Percentiles rank a stretch among this genome's conserved stretches.
Evolutionary conservation across 2,888 invertebrate species (phyloP).

Genomic region (Aphodius sticticus): DNA sequence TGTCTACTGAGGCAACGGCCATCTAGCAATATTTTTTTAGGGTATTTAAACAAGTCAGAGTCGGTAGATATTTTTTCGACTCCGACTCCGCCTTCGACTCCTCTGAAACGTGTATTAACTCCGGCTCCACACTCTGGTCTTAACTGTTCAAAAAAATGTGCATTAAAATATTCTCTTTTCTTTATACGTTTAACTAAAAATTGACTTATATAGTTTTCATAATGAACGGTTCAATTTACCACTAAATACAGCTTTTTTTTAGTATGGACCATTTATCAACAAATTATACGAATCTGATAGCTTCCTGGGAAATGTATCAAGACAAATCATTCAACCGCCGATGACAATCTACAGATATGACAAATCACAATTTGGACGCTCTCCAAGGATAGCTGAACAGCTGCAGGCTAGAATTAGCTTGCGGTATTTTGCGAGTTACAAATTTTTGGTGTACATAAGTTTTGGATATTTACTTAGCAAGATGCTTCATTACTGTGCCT

Average conservation of each 20-base stretch:
- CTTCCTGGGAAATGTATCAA: conserved; percentile 69
- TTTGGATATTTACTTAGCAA: conserved; percentile 64
- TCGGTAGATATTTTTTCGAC: no score
- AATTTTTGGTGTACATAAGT: conserved; percentile 64
- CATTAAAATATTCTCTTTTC: no score
- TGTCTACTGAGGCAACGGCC: no score
- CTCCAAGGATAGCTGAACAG: conserved; percentile 64
- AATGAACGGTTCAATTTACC: no score
- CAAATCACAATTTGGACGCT: conserved; percentile 66
- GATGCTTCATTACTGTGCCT: conserved; percentile 64
- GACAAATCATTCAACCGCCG: conserved; percentile 71
- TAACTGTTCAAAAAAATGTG: no score
- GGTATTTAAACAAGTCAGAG: no score
- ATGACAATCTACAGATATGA: conserved; percentile 69
- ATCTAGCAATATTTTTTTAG: no score
- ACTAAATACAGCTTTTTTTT: conserved; percentile 46
- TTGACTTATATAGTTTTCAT: no score
- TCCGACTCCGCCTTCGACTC: no score
- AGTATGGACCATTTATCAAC: conserved; percentile 76
- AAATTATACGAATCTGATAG: conserved; percentile 70
- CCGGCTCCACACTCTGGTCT: no score
- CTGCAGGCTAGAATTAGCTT: conserved; percentile 75
- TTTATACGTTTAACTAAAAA: no score
- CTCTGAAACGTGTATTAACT: no score
- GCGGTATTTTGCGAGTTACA: conserved; percentile 71